These are phyloP conservation scores for Latheticus oryzae DNA, from an alignment of 2,888 invertebrate species.

Conservation along the genomic window DNA sequence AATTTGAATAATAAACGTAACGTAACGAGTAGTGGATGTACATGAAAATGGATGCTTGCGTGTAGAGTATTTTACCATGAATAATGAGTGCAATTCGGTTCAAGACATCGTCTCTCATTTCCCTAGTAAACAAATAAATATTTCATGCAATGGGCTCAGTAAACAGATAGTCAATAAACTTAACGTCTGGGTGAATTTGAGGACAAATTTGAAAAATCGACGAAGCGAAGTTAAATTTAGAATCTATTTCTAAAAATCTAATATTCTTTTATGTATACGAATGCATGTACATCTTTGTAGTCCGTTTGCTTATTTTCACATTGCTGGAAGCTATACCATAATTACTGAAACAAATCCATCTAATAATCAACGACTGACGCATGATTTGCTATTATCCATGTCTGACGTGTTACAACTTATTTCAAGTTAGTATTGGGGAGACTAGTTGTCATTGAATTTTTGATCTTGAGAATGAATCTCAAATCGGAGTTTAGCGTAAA, in stretches of 20 bases:
- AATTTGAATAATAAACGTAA: conserved; percentile 39
- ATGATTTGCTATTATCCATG: no score
- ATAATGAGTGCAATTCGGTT: conserved; percentile 39
- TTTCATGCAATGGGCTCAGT: conserved; percentile 36
- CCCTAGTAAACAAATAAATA: conserved; percentile 43
- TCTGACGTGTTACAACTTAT: no score
- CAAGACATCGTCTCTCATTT: conserved; percentile 30
- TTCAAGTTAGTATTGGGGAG: no score
- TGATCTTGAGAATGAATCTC: conserved; percentile 37
- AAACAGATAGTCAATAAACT: conserved; percentile 45
- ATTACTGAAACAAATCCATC: conserved; percentile 13
- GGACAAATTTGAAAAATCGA: conserved; percentile 34
- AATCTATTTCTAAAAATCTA: conserved; percentile 2
- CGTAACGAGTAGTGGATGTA: conserved; percentile 15
- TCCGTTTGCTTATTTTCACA: conserved; percentile 12
- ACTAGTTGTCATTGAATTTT: conserved; percentile 38
- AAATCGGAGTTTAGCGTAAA: background rate
- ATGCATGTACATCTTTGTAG: background rate
- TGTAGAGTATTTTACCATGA: conserved; percentile 30
- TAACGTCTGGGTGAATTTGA: conserved; percentile 40
- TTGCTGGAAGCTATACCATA: background rate
- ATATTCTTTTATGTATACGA: no score
- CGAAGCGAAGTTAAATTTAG: no score
- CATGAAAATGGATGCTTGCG: conserved; percentile 23
- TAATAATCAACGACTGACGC: no score